Base-by-base conservation (phyloP, 2,888 invertebrate species). In the Rhagium mordax region DNA sequence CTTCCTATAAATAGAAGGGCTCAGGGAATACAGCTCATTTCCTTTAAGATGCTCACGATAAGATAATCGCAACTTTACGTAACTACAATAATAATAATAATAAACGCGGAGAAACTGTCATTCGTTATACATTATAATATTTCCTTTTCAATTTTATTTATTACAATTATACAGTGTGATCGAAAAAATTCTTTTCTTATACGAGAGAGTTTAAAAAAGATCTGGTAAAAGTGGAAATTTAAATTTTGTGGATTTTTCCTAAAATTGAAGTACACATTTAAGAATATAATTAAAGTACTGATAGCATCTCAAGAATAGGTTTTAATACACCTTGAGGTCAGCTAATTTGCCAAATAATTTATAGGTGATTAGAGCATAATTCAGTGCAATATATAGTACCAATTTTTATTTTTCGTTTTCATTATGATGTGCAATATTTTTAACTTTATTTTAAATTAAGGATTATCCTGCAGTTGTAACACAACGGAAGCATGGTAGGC, bases 341-440 rank as follows among this genome's bases (percentile, higher is more conserved):
- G 73, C 74, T 76, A 76, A 59, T 72, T 72, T 73, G 76, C 78
- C 78, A 78, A 78, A 78, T 74, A 74, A 66, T 59, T 47, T 51
- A 24, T 49, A 51, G 49, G 64, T 64, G 64, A 51, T 49, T 49
- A 49, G 49, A 21, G 49, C n/a, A 18, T 64, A 64, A 64, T 27
- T 27, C 15, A 49, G 75, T 73, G 72, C 73, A 75, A 75, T 75
- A 78, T 71, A 66, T 71, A 49, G 66, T 62, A 72, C 64, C 48
- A 55, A 61, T 51, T 53, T 64, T 64, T 41, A 71, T 64, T 59
- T 47, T 57, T 41, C n/a, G 20, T 72, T 33, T 29, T 53, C n/a
- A 59, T 53, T 59, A 29, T 47, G 70, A 70, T 51, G 71, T 74
- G 69, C 71, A 74, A 71, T 74, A 71, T 74, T 71, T 72, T 48